phyloP scores from a whole-genome alignment of 2,113 vertebrate species.

The Tetrax tetrax region DNA sequence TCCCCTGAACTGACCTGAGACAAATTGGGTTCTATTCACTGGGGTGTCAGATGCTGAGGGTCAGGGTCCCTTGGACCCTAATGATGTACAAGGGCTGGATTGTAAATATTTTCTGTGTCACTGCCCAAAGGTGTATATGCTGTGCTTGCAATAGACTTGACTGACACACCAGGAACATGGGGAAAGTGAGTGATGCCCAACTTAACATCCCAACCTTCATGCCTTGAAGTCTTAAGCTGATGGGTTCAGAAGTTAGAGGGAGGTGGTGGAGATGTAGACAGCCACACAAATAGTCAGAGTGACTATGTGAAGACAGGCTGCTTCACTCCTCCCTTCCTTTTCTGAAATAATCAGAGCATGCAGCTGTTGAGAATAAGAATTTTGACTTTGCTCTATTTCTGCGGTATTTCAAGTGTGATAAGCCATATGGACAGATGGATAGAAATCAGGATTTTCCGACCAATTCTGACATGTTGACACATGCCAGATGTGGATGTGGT shows the following conservation, averaged over 20 bases:
- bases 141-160: neutral
- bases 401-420: rapidly evolving
- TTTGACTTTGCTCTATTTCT: neutral
- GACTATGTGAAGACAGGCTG: neutral
- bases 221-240: neutral
- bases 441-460: neutral
- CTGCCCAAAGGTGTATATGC: neutral
- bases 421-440: neutral
- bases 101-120: neutral
- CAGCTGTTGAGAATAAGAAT: neutral
- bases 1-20: neutral
- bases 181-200: neutral
- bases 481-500: neutral
- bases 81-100: neutral
- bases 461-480: neutral
- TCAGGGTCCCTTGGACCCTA: neutral
- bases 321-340: neutral
- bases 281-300: neutral
- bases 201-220: neutral
- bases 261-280: neutral
- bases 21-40: neutral
- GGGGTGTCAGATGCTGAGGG: neutral
- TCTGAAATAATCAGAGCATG: neutral
- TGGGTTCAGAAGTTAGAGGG: neutral
- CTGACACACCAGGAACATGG: neutral